Evolutionary conservation across 2,888 invertebrate genomes (phyloP), one percentile per base, ranked within the genome.

Genomic region (Epirrhoe alternata): DNA sequence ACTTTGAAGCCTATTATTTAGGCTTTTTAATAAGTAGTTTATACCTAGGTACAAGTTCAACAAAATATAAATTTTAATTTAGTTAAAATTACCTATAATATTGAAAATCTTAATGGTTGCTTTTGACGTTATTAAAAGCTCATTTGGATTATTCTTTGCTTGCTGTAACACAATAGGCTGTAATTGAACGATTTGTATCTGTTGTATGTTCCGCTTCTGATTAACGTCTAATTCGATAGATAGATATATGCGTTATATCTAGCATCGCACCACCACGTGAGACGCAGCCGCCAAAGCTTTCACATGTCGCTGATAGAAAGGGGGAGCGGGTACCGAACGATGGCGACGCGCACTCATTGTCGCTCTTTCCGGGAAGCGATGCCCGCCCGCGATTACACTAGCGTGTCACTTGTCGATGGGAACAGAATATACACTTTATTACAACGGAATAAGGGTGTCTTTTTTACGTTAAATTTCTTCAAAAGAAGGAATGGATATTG

Each of bases 301-400:
- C 72, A 65, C 68, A 60, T 66, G 66, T 58, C 56, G 57, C 61
- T 17, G 54, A 61, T 59, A 63, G 61, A 52, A 62, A 52, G 61
- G 57, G 73, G 66, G 58, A 65, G 53, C 74, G 78, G 24, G 72
- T 71, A 64, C 71, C 84, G 82, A 79, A 79, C 84, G 82, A 81
- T 81, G 55, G 30, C 56, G 47, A 30, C 56, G 56, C 31, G 52
- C 59, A 76, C 79, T 77, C 86, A 88, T 89, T 90, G 90, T 89
- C 84, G 82, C 81, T 75, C 79, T 85, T 90, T 89, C 91, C 89
- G 84, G 89, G 89, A 88, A 88, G 78, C 81, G 83, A 85, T 86
- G 86, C 80, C 83, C 79, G 83, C 73, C 77, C 79, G 79, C 81
- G 85, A 83, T 82, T 84, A 64, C 59, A 5, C 12, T 35, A 42